These are phyloP conservation scores for Pica pica DNA, from an alignment of 2,113 vertebrate species.

Conservation along the genomic window DNA sequence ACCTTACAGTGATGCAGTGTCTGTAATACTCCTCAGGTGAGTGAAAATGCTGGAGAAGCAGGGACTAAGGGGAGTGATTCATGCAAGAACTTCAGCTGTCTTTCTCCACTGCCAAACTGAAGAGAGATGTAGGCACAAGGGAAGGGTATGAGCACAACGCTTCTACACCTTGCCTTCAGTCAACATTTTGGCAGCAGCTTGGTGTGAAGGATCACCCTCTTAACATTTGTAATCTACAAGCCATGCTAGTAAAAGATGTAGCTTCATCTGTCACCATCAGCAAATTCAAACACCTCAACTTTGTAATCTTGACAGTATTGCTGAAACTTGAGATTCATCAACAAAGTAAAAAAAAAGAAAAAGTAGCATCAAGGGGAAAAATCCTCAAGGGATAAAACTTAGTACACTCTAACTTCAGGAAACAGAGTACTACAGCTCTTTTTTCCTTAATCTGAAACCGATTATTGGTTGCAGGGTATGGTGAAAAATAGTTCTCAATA, in stretches of 20 bases:
- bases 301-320: not conserved
- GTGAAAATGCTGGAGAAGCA: not conserved
- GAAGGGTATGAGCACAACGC: not conserved
- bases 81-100: too few relatives aligned
- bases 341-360: not conserved
- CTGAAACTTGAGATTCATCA: not conserved
- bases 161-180: not conserved
- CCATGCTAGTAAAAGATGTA: not conserved
- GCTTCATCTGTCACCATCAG: not conserved
- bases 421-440: not conserved
- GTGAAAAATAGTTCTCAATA: not conserved
- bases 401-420: not conserved
- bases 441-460: not conserved
- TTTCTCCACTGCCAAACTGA: not conserved
- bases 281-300: not conserved
- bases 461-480: not conserved
- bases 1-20: accelerated
- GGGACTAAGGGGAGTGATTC: not conserved
- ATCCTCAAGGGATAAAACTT: not conserved
- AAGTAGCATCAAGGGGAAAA: not conserved
- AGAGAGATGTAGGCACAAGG: not conserved
- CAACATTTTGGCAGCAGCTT: not conserved
- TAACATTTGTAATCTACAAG: not conserved
- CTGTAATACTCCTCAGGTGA: accelerated
- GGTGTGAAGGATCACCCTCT: not conserved